Percentiles rank a stretch among this genome's conserved stretches.
Conservation (phyloP, 2,113 vertebrate species). For the Gorsachius goisagi region DNA sequence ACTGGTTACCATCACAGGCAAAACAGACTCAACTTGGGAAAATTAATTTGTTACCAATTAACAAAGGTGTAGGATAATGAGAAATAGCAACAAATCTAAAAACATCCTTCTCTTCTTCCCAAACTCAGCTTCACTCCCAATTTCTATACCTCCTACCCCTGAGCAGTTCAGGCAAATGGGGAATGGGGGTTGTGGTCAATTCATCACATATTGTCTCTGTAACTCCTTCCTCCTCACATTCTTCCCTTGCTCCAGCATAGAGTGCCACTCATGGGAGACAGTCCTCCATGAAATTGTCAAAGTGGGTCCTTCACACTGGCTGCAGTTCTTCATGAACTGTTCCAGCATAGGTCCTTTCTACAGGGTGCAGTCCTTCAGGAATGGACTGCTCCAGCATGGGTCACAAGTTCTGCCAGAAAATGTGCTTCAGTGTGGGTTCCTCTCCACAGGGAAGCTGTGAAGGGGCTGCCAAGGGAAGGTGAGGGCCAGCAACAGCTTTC, state of each 20-base stretch:
- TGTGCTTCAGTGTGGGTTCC: not conserved
- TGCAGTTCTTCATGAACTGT: not conserved
- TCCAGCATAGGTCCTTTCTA: not conserved
- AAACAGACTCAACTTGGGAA: not conserved
- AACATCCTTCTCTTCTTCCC: not conserved
- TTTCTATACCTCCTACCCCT: not conserved
- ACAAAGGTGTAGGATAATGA: not conserved
- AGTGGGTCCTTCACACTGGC: not conserved
- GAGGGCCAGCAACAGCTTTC: too few species aligned
- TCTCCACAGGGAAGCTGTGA: not conserved
- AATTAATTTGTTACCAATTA: not conserved
- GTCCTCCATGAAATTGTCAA: not conserved
- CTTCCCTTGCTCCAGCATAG: accelerated
- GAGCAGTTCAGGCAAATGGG: accelerated
- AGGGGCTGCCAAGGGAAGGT: too few species aligned
- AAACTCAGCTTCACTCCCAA: not conserved
- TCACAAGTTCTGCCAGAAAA: not conserved
- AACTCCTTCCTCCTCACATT: accelerated
- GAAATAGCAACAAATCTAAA: not conserved
- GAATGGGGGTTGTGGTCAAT: not conserved
- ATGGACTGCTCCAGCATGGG: not conserved
- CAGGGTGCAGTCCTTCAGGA: not conserved
- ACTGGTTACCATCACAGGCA: not conserved
- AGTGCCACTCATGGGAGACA: accelerated
- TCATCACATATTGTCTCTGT: not conserved